phyloP scores from a whole-genome alignment of 2,888 invertebrate species.

The Orthosia gracilis region DNA sequence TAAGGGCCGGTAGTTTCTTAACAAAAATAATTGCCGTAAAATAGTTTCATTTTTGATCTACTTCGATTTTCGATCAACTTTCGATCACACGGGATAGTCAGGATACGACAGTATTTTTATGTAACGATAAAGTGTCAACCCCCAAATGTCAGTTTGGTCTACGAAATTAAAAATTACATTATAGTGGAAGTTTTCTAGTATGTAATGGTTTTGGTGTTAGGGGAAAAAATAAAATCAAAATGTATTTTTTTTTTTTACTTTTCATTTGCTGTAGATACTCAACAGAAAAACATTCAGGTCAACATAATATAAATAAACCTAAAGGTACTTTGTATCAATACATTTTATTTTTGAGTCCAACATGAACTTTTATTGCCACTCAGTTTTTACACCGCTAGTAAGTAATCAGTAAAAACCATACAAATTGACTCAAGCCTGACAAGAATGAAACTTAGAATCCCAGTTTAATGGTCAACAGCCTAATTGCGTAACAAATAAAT shows the following conservation, averaged over 20 bases:
- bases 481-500: no score
- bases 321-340: slow-evolving; percentile 6
- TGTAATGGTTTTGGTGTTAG: background rate
- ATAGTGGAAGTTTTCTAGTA: background rate
- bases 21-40: no score
- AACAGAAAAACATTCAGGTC: slow-evolving; percentile 27
- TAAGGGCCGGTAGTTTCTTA: no score
- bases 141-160: no score
- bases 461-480: background rate
- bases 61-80: no score
- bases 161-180: no score
- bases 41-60: no score
- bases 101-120: no score
- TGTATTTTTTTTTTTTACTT: background rate
- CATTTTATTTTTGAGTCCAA: slow-evolving; percentile 3
- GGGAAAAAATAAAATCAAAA: slow-evolving; percentile 2
- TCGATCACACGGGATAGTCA: no score
- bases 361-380: slow-evolving; percentile 5
- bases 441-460: background rate
- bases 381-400: background rate
- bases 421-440: background rate
- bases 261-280: slow-evolving; percentile 32
- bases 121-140: no score
- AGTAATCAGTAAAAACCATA: background rate
- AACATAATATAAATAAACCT: slow-evolving; percentile 23